phyloP scores from a whole-genome alignment of 2,797 vertebrate genomes.

The Betta splendens region DNA sequence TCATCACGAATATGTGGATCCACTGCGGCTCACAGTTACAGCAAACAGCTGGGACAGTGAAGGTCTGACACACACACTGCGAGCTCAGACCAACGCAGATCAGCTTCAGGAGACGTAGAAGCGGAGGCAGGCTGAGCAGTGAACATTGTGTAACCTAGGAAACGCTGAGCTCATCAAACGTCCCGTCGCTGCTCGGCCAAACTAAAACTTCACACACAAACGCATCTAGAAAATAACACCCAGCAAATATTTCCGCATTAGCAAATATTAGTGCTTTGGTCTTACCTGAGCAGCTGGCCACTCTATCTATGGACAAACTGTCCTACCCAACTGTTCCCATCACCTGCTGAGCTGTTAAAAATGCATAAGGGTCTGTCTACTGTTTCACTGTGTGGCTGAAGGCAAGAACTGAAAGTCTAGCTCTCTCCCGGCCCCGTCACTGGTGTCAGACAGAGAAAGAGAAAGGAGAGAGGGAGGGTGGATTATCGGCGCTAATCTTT shows the following conservation, averaged over 20 bases:
- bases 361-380: conserved; percentile 77
- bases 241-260: conserved; percentile 12
- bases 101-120: background rate
- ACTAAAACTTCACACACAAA: conserved; percentile 19
- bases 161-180: background rate
- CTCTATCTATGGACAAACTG: conserved; percentile 75
- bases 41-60: background rate
- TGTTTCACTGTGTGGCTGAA: conserved; percentile 69
- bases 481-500: conserved; percentile 83
- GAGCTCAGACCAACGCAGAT: background rate
- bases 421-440: conserved; percentile 59
- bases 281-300: conserved; percentile 73
- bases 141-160: background rate
- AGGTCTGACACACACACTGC: background rate
- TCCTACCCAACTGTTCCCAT: conserved; percentile 75
- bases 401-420: conserved; percentile 69
- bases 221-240: conserved; percentile 14
- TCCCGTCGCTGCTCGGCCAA: background rate
- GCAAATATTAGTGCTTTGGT: conserved; percentile 40
- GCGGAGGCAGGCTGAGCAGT: background rate
- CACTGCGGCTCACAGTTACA: conserved; percentile 15
- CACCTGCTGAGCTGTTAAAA: conserved; percentile 82
- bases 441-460: conserved; percentile 40
- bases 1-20: conserved; percentile 13
- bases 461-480: conserved; percentile 34